phyloP scores from a whole-genome alignment of 1,140 invertebrate species.

The Rhagoletis zephyria region DNA sequence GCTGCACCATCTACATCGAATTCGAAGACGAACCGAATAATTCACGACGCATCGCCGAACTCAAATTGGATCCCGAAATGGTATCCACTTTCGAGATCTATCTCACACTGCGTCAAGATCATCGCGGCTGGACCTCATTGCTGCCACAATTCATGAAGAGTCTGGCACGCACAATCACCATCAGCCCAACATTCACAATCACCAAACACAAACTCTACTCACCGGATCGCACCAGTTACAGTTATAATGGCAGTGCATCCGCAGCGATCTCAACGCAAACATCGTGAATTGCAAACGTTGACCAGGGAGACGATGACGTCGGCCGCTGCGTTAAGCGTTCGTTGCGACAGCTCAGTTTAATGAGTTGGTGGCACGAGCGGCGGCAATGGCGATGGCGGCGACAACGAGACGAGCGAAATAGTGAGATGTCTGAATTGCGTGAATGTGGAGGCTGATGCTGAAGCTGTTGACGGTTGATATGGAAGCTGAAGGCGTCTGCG shows the following conservation, averaged over 20 bases:
- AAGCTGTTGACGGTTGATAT: neutral
- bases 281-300: conserved; percentile 58
- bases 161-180: conserved; percentile 83
- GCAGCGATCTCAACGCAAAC: conserved; percentile 63
- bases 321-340: neutral
- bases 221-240: conserved; percentile 60
- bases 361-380: neutral
- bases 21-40: conserved; percentile 80
- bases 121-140: conserved; percentile 85
- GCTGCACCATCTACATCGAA: conserved; percentile 84
- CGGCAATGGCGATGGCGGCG: neutral
- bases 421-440: neutral
- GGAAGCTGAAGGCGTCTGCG: neutral
- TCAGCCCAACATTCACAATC: conserved; percentile 86
- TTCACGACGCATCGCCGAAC: conserved; percentile 75
- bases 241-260: conserved; percentile 65
- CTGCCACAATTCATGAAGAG: conserved; percentile 89
- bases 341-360: conserved; percentile 5
- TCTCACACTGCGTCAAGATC: conserved; percentile 87
- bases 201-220: conserved; percentile 88
- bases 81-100: conserved; percentile 90
- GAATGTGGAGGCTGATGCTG: neutral
- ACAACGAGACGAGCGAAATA: neutral
- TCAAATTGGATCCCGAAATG: conserved; percentile 86
- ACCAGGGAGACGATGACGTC: neutral